Conservation (phyloP, 2,888 invertebrate species). For the Andrena hattorfiana region DNA sequence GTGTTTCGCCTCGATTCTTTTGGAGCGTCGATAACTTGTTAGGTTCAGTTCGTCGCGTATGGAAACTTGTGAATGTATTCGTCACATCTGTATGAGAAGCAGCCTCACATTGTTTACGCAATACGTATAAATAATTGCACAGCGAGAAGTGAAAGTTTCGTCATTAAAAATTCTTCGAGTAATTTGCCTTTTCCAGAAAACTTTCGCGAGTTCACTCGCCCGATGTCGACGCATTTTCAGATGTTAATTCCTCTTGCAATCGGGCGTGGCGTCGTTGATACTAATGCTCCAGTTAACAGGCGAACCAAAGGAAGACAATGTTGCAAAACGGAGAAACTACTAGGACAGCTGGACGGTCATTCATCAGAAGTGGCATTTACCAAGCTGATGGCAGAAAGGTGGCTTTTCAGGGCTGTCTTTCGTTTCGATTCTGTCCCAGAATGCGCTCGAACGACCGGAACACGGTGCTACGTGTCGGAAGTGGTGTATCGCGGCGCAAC, state of each 20-base stretch:
- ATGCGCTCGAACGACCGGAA: background rate
- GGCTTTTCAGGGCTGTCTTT: background rate
- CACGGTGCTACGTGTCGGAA: conserved; percentile 8
- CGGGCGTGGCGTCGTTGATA: too few relatives aligned
- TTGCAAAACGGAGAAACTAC: background rate
- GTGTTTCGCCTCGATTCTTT: conserved; percentile 25
- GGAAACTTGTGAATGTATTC: background rate
- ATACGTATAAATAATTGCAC: too few relatives aligned
- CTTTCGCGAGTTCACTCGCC: too few relatives aligned
- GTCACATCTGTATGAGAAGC: too few relatives aligned
- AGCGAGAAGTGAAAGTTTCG: too few relatives aligned
- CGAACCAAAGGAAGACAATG: background rate
- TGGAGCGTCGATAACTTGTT: conserved; percentile 17
- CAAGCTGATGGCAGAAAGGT: background rate
- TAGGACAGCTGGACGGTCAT: background rate
- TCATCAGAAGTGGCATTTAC: background rate
- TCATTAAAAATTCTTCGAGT: too few relatives aligned
- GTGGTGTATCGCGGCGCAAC: conserved; percentile 31
- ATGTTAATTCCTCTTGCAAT: too few relatives aligned
- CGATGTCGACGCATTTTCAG: too few relatives aligned
- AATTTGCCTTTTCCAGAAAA: too few relatives aligned
- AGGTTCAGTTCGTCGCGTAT: background rate
- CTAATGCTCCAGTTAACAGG: too few relatives aligned
- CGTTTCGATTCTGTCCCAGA: conserved; percentile 16
- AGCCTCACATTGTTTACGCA: too few relatives aligned